Evolutionary conservation across 2,113 vertebrate species (phyloP), one percentile per base, ranked within the genome.

Genomic region (Cyprinodon variegatus): DNA sequence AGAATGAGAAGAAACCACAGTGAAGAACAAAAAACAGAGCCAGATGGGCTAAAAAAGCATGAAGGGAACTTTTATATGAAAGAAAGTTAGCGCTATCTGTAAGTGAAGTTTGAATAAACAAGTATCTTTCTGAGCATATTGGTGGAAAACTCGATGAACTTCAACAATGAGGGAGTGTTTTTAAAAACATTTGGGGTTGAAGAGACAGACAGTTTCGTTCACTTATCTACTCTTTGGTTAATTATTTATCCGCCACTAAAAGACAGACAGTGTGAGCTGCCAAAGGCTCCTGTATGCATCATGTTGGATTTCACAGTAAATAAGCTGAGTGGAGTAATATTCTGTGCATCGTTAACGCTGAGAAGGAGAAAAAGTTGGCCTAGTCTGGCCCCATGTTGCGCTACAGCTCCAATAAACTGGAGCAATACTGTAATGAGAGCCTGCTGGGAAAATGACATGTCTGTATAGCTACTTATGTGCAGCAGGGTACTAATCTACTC

Each of bases 381-480:
- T 64, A 50, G 84, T 68, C 68, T 87, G 87, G 88, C 86, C 86
- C 83, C 90, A 83, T 48, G 82, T 83, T 82, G 90, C 73, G 83
- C 83, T 36, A 59, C 72, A 71, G 79, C 39, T 78, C 88, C 83
- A 84, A 84, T 90, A 88, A 88, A 91, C 78, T 59, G n/a, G 87
- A 82, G 85, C 77, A 83, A 79, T 66, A 71, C 83, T 78, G 75
- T 92, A 94, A 94, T 93, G 88, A 94, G 82, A 92, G 87, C 89
- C 87, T 87, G 89, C 89, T 92, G 90, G 79, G 92, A 89, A 93
- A 94, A 93, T 94, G 62, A 93, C 89, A 94, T 50, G 87, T 87
- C 86, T 93, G 74, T 64, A 83, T 79, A 76, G 86, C 90, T 85
- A 84, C 89, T 88, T 85, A 86, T 79, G 83, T 78, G 89, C 86